Conservation (phyloP, 2,888 invertebrate species). For the Tachina lurida region DNA sequence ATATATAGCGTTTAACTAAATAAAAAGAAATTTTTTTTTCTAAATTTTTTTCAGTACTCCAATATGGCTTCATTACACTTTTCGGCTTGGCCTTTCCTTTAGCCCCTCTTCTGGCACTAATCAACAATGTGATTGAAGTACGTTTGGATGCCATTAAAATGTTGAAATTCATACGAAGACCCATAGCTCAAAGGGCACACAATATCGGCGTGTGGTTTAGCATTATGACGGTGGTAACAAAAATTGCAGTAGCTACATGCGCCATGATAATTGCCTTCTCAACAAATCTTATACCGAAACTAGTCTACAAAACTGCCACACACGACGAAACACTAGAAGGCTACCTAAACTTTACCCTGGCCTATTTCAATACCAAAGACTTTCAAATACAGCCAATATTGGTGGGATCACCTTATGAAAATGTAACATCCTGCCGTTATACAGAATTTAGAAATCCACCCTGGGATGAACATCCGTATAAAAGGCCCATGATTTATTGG, state of each 20-base stretch:
- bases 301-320: constrained; percentile 86
- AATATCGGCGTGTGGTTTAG: constrained; percentile 92
- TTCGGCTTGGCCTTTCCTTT: constrained; percentile 94
- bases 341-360: constrained; percentile 88
- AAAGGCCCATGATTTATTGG: constrained; percentile 88
- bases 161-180: constrained; percentile 88
- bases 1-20: too few relatives aligned
- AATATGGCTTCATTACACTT: constrained; percentile 93
- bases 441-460: constrained; percentile 88
- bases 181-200: constrained; percentile 88
- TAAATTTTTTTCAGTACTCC: constrained; percentile 86
- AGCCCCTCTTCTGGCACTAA: constrained; percentile 91
- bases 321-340: constrained; percentile 85
- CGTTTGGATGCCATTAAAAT: constrained; percentile 92
- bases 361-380: constrained; percentile 87
- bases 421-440: constrained; percentile 85
- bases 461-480: constrained; percentile 83
- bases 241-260: constrained; percentile 90
- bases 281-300: constrained; percentile 90
- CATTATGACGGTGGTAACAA: constrained; percentile 89
- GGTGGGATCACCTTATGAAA: constrained; percentile 76
- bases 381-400: constrained; percentile 81
- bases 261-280: constrained; percentile 93
- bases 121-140: constrained; percentile 93
- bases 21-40: background rate